Evolutionary conservation across 2,888 invertebrate species (phyloP), one percentile per base, ranked within the genome.

Genomic region (Amblyjoppa fuscipennis): DNA sequence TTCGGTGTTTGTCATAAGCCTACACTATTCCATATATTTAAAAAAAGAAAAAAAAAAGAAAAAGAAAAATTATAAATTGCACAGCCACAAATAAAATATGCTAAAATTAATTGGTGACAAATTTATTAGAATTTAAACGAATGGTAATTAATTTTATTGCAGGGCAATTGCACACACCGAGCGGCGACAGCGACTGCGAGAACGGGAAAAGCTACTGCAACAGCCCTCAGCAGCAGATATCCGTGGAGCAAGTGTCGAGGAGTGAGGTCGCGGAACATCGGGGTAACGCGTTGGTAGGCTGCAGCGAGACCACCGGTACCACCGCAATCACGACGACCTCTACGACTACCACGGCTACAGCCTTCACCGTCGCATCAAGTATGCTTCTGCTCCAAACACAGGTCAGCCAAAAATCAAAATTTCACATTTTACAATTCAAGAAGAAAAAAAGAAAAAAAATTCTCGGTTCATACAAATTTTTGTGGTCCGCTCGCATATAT

Each of bases 331-430:
- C 91, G 89, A 87, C 89, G 85, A 85, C 92, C 84, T 95, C 95
- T 94, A 95, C 95, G 94, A 95, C 95, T 93, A 94, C 95, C 92
- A 95, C 95, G 94, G 95, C 95, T 93, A 95, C 94, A 92, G 95
- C 95, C 92, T 95, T 94, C 91, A 95, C 95, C 91, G 95, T 95
- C 90, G 95, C 96, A 91, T 95, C 98, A 97, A 98, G 98, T 96
- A 98, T 98, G 98, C 97, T 98, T 96, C 97, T 98, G 95, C 96
- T 98, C 96, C 98, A 98, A 95, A 97, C 98, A 95, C 98, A 98
- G 96, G 98, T 98, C 94, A 96, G 96, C 94, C 20, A 25, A 31
- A 38, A 6, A 34, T 64, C 25, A 94, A 94, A 94, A 34, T 94
- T 68, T 64, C 66, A 13, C 9, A 25, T 45, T 38, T 45, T 38